Evolutionary conservation across 2,797 vertebrate species (phyloP), one percentile per base, ranked within the genome.

Genomic region (Etheostoma perlongum): DNA sequence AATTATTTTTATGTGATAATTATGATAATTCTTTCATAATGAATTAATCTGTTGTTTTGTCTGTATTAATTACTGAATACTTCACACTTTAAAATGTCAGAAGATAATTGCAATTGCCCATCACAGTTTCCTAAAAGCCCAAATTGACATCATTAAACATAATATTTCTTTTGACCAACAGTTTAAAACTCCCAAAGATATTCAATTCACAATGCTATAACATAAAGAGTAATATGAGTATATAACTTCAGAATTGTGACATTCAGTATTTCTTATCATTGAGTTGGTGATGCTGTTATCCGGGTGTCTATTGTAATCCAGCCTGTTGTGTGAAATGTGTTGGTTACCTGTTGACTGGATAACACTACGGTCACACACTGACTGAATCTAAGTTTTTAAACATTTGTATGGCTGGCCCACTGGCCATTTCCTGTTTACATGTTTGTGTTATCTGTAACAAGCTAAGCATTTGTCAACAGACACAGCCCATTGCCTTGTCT

Each of bases 391-490:
- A 49, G 10, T 81, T 73, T 80, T 76, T 51, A 77, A 66, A 62
- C 54, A 72, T 80, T 63, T 59, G 46, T 68, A n/a, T 46, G 42
- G 40, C 27, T 46, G 30, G 63, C 66, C 82, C 57, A 44, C 42
- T 12, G 76, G 70, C 80, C 71, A 70, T 85, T 89, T 91, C 79
- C 84, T 87, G 88, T 89, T 91, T 89, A 82, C 74, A 76, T 78
- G 73, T 62, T 73, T 72, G 71, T 60, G 46, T 92, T 93, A 93
- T 94, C 93, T 84, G 78, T 64, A 88, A 90, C 88, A 89, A 92
- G 88, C 79, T 64, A 83, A 87, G 85, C 82, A 66, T 90, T 89
- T 91, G 88, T 92, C 83, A 77, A 78, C 87, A 87, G 83, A 83
- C 74, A 55, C 65, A 74, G 80, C 74, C 81, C 79, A 64, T 79